Conservation (phyloP, 37 sponge, comb jelly and placozoan species). For the Spongia lamella region DNA sequence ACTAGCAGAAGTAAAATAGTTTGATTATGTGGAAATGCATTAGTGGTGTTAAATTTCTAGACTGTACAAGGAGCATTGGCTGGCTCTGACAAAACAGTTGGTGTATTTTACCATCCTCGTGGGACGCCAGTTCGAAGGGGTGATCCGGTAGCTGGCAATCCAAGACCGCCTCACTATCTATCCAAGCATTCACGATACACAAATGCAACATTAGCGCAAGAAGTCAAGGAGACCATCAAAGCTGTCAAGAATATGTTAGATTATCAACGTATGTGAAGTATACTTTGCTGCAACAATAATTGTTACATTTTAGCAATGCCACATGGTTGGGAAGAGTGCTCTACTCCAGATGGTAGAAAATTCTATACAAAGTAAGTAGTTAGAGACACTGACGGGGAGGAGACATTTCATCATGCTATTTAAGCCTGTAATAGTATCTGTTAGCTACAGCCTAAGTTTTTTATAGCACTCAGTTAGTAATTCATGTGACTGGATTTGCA, state of each 20-base stretch:
- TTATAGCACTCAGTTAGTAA: too few relatives aligned
- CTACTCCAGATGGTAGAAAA: constrained; percentile 63
- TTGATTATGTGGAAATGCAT: not conserved
- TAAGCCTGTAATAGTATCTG: too few relatives aligned
- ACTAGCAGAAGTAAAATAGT: constrained; percentile 56
- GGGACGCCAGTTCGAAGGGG: constrained; percentile 63
- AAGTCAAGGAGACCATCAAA: constrained; percentile 57
- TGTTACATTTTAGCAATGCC: constrained; percentile 3
- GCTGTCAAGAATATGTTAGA: constrained; percentile 54
- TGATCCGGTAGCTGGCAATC: constrained; percentile 74
- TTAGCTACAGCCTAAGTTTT: too few relatives aligned
- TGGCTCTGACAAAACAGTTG: constrained; percentile 26
- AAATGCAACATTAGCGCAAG: constrained; percentile 58
- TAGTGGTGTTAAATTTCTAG: constrained; percentile 13
- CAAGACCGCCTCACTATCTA: constrained; percentile 73
- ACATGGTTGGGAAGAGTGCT: constrained; percentile 67
- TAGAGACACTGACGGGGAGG: not conserved
- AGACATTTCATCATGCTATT: not conserved
- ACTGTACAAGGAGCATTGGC: constrained; percentile 56
- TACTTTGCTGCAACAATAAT: not conserved
- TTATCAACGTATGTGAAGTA: constrained; percentile 31
- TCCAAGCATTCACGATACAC: constrained; percentile 65
- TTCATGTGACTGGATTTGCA: too few relatives aligned
- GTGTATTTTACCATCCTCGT: not conserved
- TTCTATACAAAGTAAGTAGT: constrained; percentile 70